Evolutionary conservation across 2,113 vertebrate species (phyloP).

Genomic region (Cyprinodon brontotheroides): DNA sequence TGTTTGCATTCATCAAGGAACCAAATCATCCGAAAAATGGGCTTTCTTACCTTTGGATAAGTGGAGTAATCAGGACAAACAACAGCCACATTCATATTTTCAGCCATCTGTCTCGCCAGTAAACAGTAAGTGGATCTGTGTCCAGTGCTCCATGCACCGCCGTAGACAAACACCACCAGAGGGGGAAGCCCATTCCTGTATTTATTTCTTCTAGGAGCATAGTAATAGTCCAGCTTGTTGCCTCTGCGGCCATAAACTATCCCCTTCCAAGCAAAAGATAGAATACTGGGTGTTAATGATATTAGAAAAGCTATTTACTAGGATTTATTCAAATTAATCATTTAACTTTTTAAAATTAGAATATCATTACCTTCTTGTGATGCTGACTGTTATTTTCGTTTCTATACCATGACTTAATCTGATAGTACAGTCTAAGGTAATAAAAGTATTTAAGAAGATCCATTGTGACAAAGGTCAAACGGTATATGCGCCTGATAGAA

Average conservation of each 20-base stretch:
- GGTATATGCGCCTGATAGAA: slow-evolving; percentile 69
- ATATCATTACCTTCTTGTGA: slow-evolving; percentile 72
- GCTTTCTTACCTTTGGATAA: slow-evolving; percentile 74
- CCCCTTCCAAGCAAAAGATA: slow-evolving; percentile 52
- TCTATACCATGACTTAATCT: slow-evolving; percentile 75
- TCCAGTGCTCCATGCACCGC: slow-evolving; percentile 79
- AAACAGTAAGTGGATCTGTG: slow-evolving; percentile 77
- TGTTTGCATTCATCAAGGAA: not conserved
- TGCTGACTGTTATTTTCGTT: slow-evolving; percentile 67
- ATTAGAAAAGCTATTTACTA: not conserved
- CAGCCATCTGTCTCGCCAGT: slow-evolving; percentile 74
- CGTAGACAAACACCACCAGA: slow-evolving; percentile 77
- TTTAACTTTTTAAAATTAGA: not conserved
- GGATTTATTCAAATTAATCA: not conserved
- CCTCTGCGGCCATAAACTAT: slow-evolving; percentile 73
- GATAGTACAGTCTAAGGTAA: slow-evolving; percentile 75
- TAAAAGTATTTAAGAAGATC: slow-evolving; percentile 75
- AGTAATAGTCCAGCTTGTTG: slow-evolving; percentile 79
- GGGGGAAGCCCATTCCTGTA: slow-evolving; percentile 25
- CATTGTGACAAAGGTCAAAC: slow-evolving; percentile 72
- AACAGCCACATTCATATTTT: slow-evolving; percentile 74
- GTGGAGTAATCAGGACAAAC: slow-evolving; percentile 80
- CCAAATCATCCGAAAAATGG: not conserved
- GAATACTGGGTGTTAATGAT: not conserved
- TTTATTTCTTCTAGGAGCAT: slow-evolving; percentile 43